A percentile compares a stretch with the other conserved stretches of the same genome.
phyloP scores from a whole-genome alignment of 2,113 vertebrate species.

The Mesoclemmys tuberculata region DNA sequence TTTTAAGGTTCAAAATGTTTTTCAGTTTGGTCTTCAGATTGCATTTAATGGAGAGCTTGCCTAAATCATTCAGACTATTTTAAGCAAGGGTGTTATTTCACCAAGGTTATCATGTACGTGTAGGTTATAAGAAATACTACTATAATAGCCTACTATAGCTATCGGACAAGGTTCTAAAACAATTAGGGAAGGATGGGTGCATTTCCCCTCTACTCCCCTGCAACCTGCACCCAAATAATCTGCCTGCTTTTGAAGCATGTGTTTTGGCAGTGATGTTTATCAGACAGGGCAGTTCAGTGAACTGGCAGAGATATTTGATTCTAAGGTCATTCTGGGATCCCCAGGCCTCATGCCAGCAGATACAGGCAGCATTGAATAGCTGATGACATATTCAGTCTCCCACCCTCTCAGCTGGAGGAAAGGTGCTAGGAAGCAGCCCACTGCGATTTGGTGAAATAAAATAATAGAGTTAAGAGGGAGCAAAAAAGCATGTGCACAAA shows the following conservation, averaged over 20 bases:
- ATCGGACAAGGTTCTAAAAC: neutral
- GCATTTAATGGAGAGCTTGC: neutral
- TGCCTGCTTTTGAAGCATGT: neutral
- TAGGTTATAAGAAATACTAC: constrained; percentile 11
- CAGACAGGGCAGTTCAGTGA: constrained; percentile 63
- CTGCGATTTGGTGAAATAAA: neutral
- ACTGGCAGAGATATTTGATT: constrained; percentile 28
- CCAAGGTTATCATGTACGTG: constrained; percentile 4
- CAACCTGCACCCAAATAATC: constrained; percentile 14
- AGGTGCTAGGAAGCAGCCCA: neutral
- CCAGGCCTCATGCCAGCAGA: neutral
- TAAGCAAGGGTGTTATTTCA: constrained; percentile 5
- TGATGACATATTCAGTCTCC: neutral
- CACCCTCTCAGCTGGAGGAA: neutral
- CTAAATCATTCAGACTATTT: constrained; percentile 20
- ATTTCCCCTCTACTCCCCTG: neutral
- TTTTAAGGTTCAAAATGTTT: neutral
- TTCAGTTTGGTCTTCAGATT: neutral
- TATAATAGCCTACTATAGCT: neutral
- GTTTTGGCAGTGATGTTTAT: constrained; percentile 37
- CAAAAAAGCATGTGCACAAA: constrained; percentile 49
- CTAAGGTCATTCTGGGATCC: constrained; percentile 49
- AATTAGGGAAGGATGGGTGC: fast-evolving
- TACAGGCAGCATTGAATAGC: neutral
- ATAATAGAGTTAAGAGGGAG: constrained; percentile 51